These are phyloP conservation scores for Phytoseiulus persimilis DNA, from an alignment of 2,888 invertebrate genomes.

Conservation along the genomic window DNA sequence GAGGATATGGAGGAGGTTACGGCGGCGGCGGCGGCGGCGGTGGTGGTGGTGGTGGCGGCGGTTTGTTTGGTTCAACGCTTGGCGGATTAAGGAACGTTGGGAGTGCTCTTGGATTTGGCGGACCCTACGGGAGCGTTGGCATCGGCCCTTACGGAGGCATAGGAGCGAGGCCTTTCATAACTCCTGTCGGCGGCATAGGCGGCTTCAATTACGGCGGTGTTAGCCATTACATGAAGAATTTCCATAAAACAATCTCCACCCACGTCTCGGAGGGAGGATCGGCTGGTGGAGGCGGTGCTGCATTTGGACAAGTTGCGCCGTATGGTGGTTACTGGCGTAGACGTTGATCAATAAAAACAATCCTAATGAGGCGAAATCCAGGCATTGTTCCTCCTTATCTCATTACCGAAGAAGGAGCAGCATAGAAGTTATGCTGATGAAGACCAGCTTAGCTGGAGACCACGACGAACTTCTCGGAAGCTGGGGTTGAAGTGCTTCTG, in stretches of 20 bases:
- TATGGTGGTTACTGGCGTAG: background rate
- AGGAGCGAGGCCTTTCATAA: background rate
- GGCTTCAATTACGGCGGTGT: background rate
- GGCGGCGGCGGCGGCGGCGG: background rate
- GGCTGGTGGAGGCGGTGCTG: background rate
- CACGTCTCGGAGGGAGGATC: background rate
- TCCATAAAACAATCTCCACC: background rate
- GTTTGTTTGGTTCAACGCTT: background rate
- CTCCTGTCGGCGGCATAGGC: background rate
- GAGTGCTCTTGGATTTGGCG: background rate
- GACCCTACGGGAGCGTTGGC: background rate
- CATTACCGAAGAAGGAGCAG: background rate
- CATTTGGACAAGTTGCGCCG: background rate
- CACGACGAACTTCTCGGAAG: too few species aligned
- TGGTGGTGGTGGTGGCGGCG: background rate
- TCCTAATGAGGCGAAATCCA: background rate
- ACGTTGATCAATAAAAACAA: background rate
- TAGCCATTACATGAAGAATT: background rate
- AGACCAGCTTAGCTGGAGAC: too few species aligned
- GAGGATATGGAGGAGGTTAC: background rate
- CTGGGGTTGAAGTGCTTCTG: too few species aligned
- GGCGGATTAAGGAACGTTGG: background rate
- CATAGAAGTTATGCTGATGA: too few species aligned
- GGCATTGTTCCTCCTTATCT: background rate
- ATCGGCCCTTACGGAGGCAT: background rate